phyloP scores from a whole-genome alignment of 2,113 vertebrate species.

The Willisornis vidua region DNA sequence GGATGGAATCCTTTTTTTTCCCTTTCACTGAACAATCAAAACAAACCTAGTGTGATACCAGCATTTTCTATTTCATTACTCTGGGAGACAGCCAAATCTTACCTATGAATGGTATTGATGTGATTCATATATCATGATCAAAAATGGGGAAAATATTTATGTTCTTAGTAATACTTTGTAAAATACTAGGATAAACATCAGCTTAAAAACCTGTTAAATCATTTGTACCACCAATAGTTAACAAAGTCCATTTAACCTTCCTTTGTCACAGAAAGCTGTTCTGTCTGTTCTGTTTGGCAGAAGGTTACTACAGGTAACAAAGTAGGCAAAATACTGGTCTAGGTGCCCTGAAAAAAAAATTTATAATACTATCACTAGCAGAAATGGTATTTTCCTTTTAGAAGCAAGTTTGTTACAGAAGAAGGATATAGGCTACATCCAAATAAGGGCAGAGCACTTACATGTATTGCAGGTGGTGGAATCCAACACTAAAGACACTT shows the following conservation, averaged over 20 bases:
- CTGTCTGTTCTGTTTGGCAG: neutral
- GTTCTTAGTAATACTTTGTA: neutral
- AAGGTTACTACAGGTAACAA: neutral
- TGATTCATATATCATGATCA: slow-evolving; percentile 28
- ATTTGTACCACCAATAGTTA: slow-evolving; percentile 24
- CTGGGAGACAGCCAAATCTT: neutral
- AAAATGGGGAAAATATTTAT: neutral
- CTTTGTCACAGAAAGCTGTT: slow-evolving; percentile 11
- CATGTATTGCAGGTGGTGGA: neutral
- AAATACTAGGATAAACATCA: slow-evolving; percentile 5
- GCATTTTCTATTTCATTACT: neutral
- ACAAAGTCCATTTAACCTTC: slow-evolving; percentile 33
- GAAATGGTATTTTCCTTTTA: neutral
- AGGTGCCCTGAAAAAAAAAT: neutral
- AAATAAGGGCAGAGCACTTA: neutral
- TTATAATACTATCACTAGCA: neutral
- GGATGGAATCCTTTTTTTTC: neutral
- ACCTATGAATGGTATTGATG: neutral
- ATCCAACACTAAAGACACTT: neutral
- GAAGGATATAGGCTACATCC: neutral
- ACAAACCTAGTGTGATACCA: neutral
- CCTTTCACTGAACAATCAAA: neutral
- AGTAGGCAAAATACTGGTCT: neutral
- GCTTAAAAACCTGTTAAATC: slow-evolving; percentile 22
- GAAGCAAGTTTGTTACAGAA: neutral